These are phyloP conservation scores for Papilio helenus DNA, from an alignment of 1,140 invertebrate species.

Conservation along the genomic window DNA sequence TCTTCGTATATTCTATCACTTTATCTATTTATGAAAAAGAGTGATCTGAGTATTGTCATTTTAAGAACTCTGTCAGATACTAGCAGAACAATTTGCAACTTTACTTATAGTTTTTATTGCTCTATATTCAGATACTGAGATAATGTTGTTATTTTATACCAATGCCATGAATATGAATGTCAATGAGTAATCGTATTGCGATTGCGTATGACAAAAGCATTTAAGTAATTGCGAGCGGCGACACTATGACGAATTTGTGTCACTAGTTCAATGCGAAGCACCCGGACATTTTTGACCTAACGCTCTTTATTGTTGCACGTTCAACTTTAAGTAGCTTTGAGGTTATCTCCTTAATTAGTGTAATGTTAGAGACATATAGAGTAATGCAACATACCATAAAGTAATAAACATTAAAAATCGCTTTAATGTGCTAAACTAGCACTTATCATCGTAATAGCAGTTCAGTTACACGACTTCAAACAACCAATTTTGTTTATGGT, in stretches of 20 bases:
- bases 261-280: slow-evolving; percentile 61
- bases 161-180: slow-evolving; percentile 37
- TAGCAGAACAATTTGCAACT: background rate
- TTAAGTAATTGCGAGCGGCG: slow-evolving; percentile 57
- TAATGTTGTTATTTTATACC: slow-evolving; percentile 34
- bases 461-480: no score
- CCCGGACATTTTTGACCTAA: slow-evolving; percentile 29
- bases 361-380: background rate
- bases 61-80: background rate
- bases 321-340: background rate
- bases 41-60: no score
- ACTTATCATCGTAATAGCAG: no score
- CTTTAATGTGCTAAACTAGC: background rate
- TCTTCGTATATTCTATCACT: no score
- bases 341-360: background rate
- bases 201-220: slow-evolving; percentile 59
- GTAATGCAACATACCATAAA: background rate
- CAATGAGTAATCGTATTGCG: slow-evolving; percentile 41
- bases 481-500: no score
- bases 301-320: background rate
- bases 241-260: slow-evolving; percentile 62
- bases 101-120: background rate
- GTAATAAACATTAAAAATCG: background rate
- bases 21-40: no score
- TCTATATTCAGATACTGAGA: background rate